Evolutionary conservation across 2,113 vertebrate genomes (phyloP).

Genomic region (Rhea pennata): DNA sequence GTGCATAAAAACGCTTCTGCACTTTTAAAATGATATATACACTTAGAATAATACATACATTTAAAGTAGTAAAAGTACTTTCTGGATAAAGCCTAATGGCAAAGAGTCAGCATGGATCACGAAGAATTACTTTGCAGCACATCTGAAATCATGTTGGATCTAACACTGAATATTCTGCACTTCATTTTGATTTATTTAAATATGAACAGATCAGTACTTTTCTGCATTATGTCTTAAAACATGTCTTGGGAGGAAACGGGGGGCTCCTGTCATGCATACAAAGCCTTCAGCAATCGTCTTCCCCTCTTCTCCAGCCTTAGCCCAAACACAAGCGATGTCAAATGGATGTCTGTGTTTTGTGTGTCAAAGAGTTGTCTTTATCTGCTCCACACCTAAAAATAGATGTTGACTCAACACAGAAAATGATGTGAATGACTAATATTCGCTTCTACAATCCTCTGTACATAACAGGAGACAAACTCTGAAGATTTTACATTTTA

Average conservation of each 20-base stretch:
- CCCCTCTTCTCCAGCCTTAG: background rate
- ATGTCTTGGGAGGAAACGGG: background rate
- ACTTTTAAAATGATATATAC: conserved; percentile 1
- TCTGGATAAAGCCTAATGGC: conserved; percentile 7
- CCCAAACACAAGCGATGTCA: conserved; percentile 61
- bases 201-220: conserved; percentile 16
- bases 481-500: background rate
- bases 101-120: background rate
- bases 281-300: background rate
- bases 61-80: background rate
- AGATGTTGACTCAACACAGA: conserved; percentile 78
- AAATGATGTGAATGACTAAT: conserved; percentile 78
- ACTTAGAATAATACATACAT: background rate
- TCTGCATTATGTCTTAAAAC: background rate
- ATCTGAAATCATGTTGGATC: background rate
- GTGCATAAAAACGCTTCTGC: conserved; percentile 35
- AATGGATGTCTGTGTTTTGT: conserved; percentile 54
- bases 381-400: conserved; percentile 74
- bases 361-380: conserved; percentile 66
- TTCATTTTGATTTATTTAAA: conserved; percentile 40
- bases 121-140: background rate
- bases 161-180: background rate
- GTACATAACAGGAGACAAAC: conserved; percentile 54
- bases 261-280: background rate
- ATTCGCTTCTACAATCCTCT: conserved; percentile 68